These are phyloP conservation scores for Enoplosus armatus DNA, from an alignment of 2,797 vertebrate genomes.

Conservation along the genomic window DNA sequence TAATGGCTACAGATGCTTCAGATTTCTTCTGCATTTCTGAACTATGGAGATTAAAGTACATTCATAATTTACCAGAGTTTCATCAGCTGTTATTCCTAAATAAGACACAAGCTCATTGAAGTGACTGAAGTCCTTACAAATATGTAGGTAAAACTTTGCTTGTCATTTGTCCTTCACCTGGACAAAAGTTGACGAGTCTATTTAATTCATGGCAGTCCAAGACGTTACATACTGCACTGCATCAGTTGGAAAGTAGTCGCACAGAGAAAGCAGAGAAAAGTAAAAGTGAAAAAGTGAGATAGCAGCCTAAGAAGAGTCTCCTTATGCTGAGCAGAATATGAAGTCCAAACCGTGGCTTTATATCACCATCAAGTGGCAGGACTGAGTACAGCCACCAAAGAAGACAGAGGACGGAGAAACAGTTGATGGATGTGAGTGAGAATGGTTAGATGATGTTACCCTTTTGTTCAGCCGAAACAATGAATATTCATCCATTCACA, in stretches of 20 bases:
- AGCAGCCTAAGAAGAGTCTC: background rate
- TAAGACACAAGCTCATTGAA: background rate
- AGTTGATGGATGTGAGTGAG: background rate
- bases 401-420: background rate
- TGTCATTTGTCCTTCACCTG: background rate
- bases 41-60: background rate
- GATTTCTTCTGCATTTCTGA: background rate
- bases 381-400: constrained; percentile 18
- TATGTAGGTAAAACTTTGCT: background rate
- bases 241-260: background rate
- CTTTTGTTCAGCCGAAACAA: background rate
- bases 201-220: background rate
- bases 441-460: background rate
- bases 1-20: background rate
- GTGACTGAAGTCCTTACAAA: background rate
- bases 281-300: background rate
- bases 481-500: background rate
- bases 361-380: constrained; percentile 72
- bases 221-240: background rate
- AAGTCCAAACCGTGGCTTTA: constrained; percentile 30
- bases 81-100: background rate
- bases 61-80: background rate
- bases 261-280: background rate
- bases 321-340: background rate
- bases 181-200: background rate